Conservation (phyloP, 2,113 vertebrate species). For the Spheniscus mendiculus region DNA sequence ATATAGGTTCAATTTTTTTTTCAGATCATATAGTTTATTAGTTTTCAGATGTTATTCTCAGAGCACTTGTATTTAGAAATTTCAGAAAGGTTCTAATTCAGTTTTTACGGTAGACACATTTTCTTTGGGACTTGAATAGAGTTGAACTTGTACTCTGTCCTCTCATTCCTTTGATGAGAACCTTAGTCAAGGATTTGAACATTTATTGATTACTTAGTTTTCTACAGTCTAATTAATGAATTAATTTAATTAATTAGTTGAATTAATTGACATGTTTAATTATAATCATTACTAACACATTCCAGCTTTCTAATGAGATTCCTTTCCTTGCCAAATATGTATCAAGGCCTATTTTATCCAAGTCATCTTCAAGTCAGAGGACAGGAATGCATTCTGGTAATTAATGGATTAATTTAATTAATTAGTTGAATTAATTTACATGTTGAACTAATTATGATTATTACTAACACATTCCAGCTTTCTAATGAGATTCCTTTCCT, state of each 20-base stretch:
- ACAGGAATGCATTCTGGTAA: background rate
- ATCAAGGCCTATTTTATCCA: background rate
- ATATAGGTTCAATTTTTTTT: background rate
- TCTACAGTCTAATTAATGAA: background rate
- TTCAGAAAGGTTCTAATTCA: background rate
- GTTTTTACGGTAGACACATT: background rate
- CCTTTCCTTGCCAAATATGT: background rate
- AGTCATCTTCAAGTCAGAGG: background rate
- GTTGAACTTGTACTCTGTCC: background rate
- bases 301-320: background rate
- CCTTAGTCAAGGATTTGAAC: background rate
- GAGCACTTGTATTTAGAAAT: background rate
- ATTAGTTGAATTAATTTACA: background rate
- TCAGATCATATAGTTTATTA: background rate
- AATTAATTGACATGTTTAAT: background rate
- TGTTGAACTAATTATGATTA: constrained; percentile 7
- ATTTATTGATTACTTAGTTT: constrained; percentile 13
- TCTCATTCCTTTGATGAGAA: background rate
- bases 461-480: background rate
- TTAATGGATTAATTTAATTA: constrained; percentile 6
- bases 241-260: background rate
- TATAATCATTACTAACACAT: background rate
- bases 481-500: background rate
- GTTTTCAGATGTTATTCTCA: background rate
- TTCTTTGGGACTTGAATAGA: background rate